Evolutionary conservation across 2,113 vertebrate genomes (phyloP), one percentile per base, ranked within the genome.

Genomic region (Anhinga anhinga): DNA sequence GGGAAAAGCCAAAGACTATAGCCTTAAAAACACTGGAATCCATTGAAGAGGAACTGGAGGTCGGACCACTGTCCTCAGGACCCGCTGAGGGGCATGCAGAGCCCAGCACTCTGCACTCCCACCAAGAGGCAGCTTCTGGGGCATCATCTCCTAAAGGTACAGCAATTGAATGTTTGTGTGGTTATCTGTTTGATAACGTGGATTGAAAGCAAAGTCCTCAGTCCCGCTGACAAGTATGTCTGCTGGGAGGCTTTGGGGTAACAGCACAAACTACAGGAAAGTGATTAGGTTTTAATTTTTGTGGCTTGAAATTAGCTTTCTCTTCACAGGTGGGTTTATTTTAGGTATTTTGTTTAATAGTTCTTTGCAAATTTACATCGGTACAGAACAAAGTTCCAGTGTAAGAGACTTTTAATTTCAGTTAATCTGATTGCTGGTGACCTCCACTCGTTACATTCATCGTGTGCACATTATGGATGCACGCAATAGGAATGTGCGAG

Each of bases 11-110:
- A 58, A 93, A 84, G 83, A 25, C 38, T 34, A 1, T 23, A 79
- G 34, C 92, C 72, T 80, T 59, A 44, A 86, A 88, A 90, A 50
- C 94, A 94, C 95, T 88, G 89, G 93, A 97, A 73, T 93, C 93
- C 40, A 89, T 92, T 79, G 36, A 79, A 72, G 89, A 94, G 71
- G 83, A 95, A 30, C 62, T 88, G 82, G 91, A 91, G n/a, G 49
- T 56, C 83, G 86, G 73, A 78, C 40, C 74, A 42, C 55, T 79
- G 45, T 70, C 93, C 27, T 89, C 65, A 3, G 92, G 40, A 58
- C 52, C 71, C 1, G 1, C 55, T 36, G 87, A 92, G 63, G 61
- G 6, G 2, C 47, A 16, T 4, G 12, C 13, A 32, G 88, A 94
- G 16, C 77, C 80, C 34, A 16, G 38, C 0, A 4, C n/a, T 76